Evolutionary conservation across 2,113 vertebrate species (phyloP).

Genomic region (Atherinomorus stipes): DNA sequence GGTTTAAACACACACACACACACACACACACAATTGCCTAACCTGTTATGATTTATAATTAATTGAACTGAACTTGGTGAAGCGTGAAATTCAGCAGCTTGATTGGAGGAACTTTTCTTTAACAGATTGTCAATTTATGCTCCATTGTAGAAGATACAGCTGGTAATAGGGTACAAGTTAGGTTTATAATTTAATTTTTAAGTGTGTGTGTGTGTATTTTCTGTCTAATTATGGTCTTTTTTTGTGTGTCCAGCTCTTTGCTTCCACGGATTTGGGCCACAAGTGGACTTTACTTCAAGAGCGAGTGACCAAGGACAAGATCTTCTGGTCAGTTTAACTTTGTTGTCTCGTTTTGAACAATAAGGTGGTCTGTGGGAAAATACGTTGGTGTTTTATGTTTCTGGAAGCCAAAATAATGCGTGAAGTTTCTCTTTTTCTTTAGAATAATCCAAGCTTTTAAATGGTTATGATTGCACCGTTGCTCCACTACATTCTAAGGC

Average conservation of each 20-base stretch:
- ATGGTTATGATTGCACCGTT: too few species aligned
- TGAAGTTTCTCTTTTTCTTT: too few species aligned
- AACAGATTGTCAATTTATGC: conserved; percentile 3
- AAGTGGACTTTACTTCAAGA: conserved; percentile 95
- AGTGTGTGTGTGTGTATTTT: background rate
- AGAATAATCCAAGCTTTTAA: too few species aligned
- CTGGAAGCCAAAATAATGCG: too few species aligned
- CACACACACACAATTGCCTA: conserved; percentile 14
- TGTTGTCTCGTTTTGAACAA: background rate
- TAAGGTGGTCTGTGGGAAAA: too few species aligned
- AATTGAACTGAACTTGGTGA: conserved; percentile 45
- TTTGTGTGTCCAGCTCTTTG: conserved; percentile 85
- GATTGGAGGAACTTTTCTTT: conserved; percentile 30
- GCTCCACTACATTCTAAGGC: too few species aligned
- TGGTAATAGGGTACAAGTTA: conserved; percentile 4
- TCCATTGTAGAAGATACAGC: conserved; percentile 21
- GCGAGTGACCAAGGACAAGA: conserved; percentile 90
- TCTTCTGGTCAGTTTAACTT: conserved; percentile 88
- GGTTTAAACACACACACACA: background rate
- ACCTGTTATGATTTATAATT: conserved; percentile 49
- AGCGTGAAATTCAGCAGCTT: conserved; percentile 50
- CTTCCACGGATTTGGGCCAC: conserved; percentile 90
- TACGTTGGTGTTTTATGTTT: too few species aligned
- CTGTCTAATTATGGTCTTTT: conserved; percentile 16
- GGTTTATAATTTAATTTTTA: conserved; percentile 6